Conservation (phyloP, 2,888 invertebrate genomes). For the Acleris holmiana region DNA sequence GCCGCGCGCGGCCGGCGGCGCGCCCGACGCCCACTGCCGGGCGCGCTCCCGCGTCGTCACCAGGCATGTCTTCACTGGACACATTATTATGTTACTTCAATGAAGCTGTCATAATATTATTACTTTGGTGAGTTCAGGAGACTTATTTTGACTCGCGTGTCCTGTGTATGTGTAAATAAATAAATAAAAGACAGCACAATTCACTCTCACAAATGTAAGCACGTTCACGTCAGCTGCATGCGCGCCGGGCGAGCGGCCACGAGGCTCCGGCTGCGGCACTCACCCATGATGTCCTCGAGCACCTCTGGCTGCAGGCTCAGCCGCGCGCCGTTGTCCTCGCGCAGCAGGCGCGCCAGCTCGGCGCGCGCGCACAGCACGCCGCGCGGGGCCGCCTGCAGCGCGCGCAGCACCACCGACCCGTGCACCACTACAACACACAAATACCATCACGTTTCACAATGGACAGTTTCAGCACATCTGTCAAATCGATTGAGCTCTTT, state of each 20-base stretch:
- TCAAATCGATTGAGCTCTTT: no score
- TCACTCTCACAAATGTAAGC: no score
- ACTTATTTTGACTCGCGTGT: no score
- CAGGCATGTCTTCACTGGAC: constrained; percentile 92
- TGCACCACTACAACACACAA: constrained; percentile 87
- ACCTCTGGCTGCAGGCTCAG: constrained; percentile 80
- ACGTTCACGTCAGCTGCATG: no score
- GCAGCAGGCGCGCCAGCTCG: constrained; percentile 82
- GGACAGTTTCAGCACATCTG: no score
- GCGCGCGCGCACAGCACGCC: constrained; percentile 89
- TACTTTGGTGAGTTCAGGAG: no score
- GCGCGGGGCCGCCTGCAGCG: constrained; percentile 92
- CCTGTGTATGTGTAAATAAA: no score
- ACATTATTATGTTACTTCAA: neutral
- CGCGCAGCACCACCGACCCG: constrained; percentile 92
- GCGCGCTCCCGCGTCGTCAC: constrained; percentile 91
- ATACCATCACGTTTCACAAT: no score
- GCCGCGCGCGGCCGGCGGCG: constrained; percentile 83
- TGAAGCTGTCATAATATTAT: constrained; percentile 1
- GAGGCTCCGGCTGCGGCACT: constrained; percentile 6
- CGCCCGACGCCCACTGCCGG: constrained; percentile 71
- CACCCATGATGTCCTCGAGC: constrained; percentile 91
- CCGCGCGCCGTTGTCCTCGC: constrained; percentile 68
- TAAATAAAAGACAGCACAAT: no score
- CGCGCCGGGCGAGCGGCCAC: no score